phyloP scores from a whole-genome alignment of 2,888 invertebrate genomes.

The Machimus rusticus region DNA sequence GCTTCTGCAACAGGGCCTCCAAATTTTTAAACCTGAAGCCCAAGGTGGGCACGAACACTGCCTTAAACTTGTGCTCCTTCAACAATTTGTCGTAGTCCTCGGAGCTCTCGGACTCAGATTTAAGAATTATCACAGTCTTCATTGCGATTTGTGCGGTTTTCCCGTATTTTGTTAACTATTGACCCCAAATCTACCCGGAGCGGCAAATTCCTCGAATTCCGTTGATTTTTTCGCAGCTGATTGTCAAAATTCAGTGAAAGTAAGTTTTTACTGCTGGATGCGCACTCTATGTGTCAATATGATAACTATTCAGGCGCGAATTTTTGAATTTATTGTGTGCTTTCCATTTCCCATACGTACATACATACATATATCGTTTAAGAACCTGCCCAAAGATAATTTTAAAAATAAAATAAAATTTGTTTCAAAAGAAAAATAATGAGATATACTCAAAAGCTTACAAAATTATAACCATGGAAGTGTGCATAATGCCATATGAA shows the following conservation, averaged over 20 bases:
- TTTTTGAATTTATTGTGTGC: background rate
- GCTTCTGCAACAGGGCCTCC: conserved; percentile 59
- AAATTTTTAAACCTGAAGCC: conserved; percentile 66
- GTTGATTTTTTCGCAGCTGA: background rate
- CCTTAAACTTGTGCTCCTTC: conserved; percentile 62
- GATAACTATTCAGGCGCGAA: background rate
- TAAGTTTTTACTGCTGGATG: background rate
- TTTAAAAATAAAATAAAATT: too few relatives aligned
- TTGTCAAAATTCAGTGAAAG: background rate
- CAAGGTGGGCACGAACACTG: conserved; percentile 65
- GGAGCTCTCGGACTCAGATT: conserved; percentile 62
- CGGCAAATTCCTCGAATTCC: background rate
- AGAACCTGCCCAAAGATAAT: too few relatives aligned
- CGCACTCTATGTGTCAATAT: background rate
- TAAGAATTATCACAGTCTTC: conserved; percentile 59
- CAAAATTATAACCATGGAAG: too few relatives aligned
- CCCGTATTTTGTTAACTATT: background rate
- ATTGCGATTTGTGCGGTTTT: conserved; percentile 9
- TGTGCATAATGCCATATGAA: too few relatives aligned
- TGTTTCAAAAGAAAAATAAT: too few relatives aligned
- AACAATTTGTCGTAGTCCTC: conserved; percentile 64
- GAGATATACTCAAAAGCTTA: too few relatives aligned
- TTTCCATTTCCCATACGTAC: too few relatives aligned
- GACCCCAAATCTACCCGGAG: background rate
- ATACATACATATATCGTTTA: too few relatives aligned